Conservation (phyloP, 2,113 vertebrate species). For the Lates calcarifer region DNA sequence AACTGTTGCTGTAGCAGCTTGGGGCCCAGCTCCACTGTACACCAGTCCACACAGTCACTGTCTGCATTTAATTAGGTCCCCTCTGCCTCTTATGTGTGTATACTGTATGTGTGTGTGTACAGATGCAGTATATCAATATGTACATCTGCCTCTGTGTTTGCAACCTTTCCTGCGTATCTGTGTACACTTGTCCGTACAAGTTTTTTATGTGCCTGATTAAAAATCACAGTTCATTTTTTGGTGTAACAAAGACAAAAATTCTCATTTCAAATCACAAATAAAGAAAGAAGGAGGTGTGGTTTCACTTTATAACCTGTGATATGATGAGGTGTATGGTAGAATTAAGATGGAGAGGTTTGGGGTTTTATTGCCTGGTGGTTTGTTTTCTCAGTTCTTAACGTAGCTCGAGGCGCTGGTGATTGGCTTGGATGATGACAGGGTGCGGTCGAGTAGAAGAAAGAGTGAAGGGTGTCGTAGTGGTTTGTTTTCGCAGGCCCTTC, state of each 20-base stretch:
- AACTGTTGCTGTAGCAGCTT: constrained; percentile 81
- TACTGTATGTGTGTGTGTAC: constrained; percentile 18
- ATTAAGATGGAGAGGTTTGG: constrained; percentile 51
- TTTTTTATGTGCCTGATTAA: constrained; percentile 2
- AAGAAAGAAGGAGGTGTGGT: background rate
- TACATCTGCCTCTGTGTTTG: constrained; percentile 41
- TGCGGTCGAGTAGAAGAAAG: constrained; percentile 69
- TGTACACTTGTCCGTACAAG: background rate
- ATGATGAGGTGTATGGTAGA: constrained; percentile 21
- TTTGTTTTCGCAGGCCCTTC: constrained; percentile 82
- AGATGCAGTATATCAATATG: constrained; percentile 38
- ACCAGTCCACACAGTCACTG: constrained; percentile 70
- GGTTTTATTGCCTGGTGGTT: constrained; percentile 52
- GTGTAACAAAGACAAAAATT: background rate
- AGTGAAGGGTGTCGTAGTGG: constrained; percentile 75
- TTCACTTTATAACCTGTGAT: constrained; percentile 5
- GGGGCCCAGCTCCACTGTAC: constrained; percentile 70
- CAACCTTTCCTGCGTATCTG: constrained; percentile 21
- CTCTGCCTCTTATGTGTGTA: constrained; percentile 60
- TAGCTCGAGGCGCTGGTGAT: constrained; percentile 43
- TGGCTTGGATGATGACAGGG: constrained; percentile 64
- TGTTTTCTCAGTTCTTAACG: constrained; percentile 67
- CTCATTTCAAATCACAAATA: constrained; percentile 1
- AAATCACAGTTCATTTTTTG: background rate
- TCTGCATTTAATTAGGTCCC: constrained; percentile 80